Evolutionary conservation across 2,888 invertebrate species (phyloP).

Genomic region (Subacronicta megacephala): DNA sequence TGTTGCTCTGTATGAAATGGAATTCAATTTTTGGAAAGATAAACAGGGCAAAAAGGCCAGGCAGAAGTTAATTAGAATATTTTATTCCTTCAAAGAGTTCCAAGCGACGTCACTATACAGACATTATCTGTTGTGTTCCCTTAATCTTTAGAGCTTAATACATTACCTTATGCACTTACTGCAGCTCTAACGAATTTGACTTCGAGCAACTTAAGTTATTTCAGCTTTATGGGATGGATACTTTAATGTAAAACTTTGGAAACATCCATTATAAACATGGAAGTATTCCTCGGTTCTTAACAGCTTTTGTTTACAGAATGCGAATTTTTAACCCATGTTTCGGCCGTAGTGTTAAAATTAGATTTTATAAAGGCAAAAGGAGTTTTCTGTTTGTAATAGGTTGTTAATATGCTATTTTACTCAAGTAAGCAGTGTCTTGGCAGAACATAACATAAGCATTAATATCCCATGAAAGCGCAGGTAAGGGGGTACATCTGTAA

Average conservation of each 20-base stretch:
- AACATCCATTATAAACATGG: conserved; percentile 5
- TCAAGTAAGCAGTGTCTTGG: too few relatives aligned
- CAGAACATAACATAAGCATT: too few relatives aligned
- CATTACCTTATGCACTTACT: conserved; percentile 20
- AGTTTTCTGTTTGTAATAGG: too few relatives aligned
- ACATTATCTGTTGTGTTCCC: conserved; percentile 2
- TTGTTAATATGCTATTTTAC: too few relatives aligned
- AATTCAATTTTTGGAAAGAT: too few relatives aligned
- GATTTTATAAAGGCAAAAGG: too few relatives aligned
- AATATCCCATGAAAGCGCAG: too few relatives aligned
- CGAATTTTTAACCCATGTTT: background rate
- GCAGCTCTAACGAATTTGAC: conserved; percentile 5
- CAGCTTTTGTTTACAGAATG: conserved; percentile 6
- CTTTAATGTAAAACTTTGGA: conserved; percentile 20
- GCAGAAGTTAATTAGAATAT: too few relatives aligned
- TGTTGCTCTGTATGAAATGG: too few relatives aligned
- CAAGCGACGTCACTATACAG: background rate
- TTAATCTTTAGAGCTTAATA: conserved; percentile 1
- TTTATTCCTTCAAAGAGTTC: background rate
- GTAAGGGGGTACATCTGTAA: too few relatives aligned
- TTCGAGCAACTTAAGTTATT: conserved; percentile 18
- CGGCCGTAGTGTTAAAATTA: too few relatives aligned
- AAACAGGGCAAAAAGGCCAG: too few relatives aligned
- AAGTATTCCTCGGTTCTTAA: conserved; percentile 7
- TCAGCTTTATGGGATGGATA: conserved; percentile 18